phyloP scores from a whole-genome alignment of 2,113 vertebrate genomes.

The Cyprichromis sp. region DNA sequence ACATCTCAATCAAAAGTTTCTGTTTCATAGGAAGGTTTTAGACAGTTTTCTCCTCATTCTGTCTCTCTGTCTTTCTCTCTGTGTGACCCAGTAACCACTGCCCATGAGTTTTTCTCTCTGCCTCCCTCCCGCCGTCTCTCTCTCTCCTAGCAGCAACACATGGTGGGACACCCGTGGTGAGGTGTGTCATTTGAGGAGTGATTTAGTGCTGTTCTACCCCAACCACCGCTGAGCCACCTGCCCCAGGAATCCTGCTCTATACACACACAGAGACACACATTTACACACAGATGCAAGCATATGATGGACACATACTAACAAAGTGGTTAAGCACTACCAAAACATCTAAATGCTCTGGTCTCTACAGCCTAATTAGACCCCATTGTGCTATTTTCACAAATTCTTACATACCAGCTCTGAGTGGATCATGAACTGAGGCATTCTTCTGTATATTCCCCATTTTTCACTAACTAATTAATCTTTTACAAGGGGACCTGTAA shows the following conservation, averaged over 20 bases:
- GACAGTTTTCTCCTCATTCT: background rate
- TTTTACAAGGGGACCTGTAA: background rate
- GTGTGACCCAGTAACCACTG: conserved; percentile 43
- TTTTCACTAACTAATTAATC: background rate
- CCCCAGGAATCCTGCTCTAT: conserved; percentile 57
- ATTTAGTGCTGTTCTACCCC: conserved; percentile 62
- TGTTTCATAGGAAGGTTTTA: conserved; percentile 46
- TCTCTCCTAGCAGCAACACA: conserved; percentile 63
- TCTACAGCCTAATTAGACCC: background rate
- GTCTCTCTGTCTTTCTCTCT: background rate
- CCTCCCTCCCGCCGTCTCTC: background rate
- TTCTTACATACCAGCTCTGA: background rate
- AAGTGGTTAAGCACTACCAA: background rate
- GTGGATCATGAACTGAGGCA: background rate
- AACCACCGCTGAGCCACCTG: conserved; percentile 73
- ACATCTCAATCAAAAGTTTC: background rate
- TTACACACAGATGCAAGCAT: background rate
- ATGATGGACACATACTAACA: conserved; percentile 4
- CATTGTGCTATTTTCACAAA: background rate
- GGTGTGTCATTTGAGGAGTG: conserved; percentile 69
- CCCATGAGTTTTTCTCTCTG: conserved; percentile 7
- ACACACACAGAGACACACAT: background rate
- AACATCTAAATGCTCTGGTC: background rate
- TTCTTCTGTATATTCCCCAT: conserved; percentile 1
- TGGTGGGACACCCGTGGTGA: conserved; percentile 69